These are phyloP conservation scores for Atlantisia rogersi DNA, from an alignment of 2,113 vertebrate genomes.

Conservation along the genomic window DNA sequence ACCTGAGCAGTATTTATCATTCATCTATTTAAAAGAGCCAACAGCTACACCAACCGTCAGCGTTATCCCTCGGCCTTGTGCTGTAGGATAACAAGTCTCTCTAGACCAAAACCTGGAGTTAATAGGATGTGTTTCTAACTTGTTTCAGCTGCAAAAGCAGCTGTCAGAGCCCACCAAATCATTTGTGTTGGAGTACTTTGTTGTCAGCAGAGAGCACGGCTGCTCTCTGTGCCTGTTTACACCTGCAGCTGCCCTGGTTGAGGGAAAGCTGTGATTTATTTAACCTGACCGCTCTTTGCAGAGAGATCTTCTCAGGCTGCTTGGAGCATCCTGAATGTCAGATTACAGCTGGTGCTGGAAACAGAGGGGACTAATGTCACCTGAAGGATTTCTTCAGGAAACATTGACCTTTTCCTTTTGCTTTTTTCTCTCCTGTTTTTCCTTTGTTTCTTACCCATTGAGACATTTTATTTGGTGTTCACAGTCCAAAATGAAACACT, in stretches of 20 bases:
- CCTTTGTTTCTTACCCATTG: background rate
- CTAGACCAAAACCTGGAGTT: background rate
- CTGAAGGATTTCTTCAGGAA: background rate
- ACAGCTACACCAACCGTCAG: accelerated
- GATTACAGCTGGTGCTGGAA: background rate
- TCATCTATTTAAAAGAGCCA: background rate
- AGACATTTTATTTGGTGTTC: background rate
- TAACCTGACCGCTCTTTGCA: background rate
- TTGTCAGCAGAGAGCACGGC: background rate
- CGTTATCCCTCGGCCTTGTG: background rate
- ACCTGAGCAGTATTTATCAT: background rate
- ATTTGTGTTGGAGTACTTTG: background rate
- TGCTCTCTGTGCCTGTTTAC: background rate
- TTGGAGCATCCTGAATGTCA: background rate
- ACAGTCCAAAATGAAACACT: background rate
- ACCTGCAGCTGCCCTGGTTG: background rate
- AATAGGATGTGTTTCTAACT: background rate
- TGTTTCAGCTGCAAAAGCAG: background rate
- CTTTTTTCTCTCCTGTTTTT: background rate
- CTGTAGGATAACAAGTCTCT: background rate
- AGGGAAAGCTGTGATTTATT: background rate
- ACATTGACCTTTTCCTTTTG: background rate
- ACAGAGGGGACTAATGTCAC: background rate
- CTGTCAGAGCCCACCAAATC: background rate
- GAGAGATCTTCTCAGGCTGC: background rate